A percentile compares a stretch with the other conserved stretches of the same genome.
Conservation (phyloP, 2,113 vertebrate species). For the Lagopus leucura region DNA sequence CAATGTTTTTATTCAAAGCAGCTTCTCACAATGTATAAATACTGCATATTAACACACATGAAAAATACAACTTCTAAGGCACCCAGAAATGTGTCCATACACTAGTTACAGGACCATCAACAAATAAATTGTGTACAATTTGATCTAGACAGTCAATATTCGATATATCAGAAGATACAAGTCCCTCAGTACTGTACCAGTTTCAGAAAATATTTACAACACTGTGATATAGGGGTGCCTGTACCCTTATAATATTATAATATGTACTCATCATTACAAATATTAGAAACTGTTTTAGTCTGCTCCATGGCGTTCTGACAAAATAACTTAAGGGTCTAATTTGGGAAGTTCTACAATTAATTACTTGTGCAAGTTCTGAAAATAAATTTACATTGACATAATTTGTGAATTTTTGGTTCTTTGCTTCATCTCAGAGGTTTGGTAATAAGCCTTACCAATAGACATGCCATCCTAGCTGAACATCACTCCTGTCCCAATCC, state of each 20-base stretch:
- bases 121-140: constrained; percentile 83
- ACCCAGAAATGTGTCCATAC: constrained; percentile 91
- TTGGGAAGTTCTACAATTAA: constrained; percentile 73
- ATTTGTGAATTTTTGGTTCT: constrained; percentile 80
- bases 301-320: constrained; percentile 73
- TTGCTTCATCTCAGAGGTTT: constrained; percentile 81
- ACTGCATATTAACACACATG: constrained; percentile 90
- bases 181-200: constrained; percentile 76
- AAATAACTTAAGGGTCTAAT: constrained; percentile 79
- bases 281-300: constrained; percentile 79
- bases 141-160: constrained; percentile 84
- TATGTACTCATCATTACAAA: constrained; percentile 79
- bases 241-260: constrained; percentile 78
- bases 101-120: constrained; percentile 83
- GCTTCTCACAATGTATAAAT: constrained; percentile 91
- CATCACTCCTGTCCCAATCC: constrained; percentile 58
- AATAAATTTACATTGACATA: constrained; percentile 70
- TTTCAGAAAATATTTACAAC: constrained; percentile 82
- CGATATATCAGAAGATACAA: constrained; percentile 80
- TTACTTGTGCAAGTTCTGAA: constrained; percentile 77
- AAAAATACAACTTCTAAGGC: constrained; percentile 93
- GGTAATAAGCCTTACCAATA: constrained; percentile 85
- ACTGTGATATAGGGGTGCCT: constrained; percentile 77
- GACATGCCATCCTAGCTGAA: constrained; percentile 69
- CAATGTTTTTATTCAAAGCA: constrained; percentile 92